These are phyloP conservation scores for Varanus salvator DNA, from an alignment of 2,113 vertebrate genomes.

Conservation along the genomic window DNA sequence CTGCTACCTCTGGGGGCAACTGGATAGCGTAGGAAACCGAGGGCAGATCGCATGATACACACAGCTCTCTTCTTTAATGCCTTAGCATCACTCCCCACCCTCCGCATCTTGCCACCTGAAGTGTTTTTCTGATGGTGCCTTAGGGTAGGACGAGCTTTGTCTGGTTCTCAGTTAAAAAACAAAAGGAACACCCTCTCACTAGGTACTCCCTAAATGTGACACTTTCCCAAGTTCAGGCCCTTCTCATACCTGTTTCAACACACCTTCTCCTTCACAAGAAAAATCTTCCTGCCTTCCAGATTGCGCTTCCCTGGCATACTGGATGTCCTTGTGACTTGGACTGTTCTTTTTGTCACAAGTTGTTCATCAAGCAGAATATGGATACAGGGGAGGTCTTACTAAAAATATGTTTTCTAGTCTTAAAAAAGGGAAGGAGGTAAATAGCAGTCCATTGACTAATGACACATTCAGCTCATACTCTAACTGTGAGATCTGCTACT, in stretches of 20 bases:
- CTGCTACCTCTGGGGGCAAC: too few species aligned
- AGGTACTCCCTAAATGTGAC: background rate
- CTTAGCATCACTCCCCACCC: too few species aligned
- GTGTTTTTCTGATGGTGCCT: too few species aligned
- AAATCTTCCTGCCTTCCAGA: background rate
- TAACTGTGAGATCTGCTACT: slow-evolving; percentile 60
- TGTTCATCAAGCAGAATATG: slow-evolving; percentile 59
- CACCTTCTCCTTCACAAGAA: background rate
- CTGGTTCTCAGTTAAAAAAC: background rate
- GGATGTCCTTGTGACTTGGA: background rate
- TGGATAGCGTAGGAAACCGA: too few species aligned
- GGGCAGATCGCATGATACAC: too few species aligned
- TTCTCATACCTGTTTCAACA: background rate
- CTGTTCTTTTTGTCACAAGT: slow-evolving; percentile 48
- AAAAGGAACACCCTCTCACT: background rate
- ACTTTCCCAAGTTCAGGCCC: too few species aligned
- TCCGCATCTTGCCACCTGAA: too few species aligned
- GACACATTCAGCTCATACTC: slow-evolving; percentile 58
- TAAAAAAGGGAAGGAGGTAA: background rate
- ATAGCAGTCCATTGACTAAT: slow-evolving; percentile 52
- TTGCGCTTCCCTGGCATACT: background rate
- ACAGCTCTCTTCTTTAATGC: too few species aligned
- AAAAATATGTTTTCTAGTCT: slow-evolving; percentile 31
- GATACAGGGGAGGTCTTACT: slow-evolving; percentile 4
- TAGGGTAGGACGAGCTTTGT: background rate